Percentiles rank a stretch among this genome's conserved stretches.
Conservation (phyloP, 2,797 vertebrate species). For the Siniperca scherzeri region DNA sequence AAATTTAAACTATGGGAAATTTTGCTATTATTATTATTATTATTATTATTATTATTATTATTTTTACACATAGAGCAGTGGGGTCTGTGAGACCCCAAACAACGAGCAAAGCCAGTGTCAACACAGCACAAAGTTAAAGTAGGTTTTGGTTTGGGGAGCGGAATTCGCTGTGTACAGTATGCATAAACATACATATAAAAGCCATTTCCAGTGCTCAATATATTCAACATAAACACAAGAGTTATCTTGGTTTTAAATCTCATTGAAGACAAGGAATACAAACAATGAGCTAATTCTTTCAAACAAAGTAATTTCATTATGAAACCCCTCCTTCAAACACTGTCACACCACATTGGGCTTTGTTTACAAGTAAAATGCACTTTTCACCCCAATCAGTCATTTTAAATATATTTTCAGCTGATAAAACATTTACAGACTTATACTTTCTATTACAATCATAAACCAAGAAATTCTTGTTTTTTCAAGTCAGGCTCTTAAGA, state of each 20-base stretch:
- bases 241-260: neutral
- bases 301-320: neutral
- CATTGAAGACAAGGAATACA: neutral
- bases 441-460: neutral
- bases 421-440: neutral
- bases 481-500: neutral
- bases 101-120: neutral
- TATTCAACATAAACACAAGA: neutral
- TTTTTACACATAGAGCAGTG: neutral
- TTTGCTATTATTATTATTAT: neutral
- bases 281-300: conserved; percentile 7
- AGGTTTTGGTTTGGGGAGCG: neutral
- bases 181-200: neutral
- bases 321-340: neutral
- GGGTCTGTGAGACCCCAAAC: neutral
- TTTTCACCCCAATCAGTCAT: conserved; percentile 15
- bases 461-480: conserved; percentile 9
- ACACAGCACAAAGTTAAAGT: neutral
- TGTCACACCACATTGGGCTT: neutral
- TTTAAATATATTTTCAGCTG: neutral
- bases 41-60: neutral
- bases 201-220: neutral
- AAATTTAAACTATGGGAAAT: neutral
- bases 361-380: conserved; percentile 5
- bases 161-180: neutral